Base-by-base conservation (phyloP, 64 coral and sea anemone genomes). In the Pocillopora damicornis region DNA sequence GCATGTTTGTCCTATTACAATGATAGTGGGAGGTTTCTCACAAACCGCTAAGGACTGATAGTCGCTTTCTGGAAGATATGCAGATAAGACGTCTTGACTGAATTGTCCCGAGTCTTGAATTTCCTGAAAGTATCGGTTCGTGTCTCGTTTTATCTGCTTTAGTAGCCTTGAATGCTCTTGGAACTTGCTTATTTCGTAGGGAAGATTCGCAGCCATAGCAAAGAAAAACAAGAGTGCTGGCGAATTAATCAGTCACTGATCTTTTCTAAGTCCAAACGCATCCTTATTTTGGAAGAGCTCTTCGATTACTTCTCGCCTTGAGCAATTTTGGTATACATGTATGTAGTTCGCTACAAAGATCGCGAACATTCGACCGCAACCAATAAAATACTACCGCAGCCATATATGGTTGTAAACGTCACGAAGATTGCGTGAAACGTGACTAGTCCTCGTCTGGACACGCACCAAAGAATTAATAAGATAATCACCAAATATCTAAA, bases 181-280 rank as follows among this genome's bases (percentile, higher is more conserved):
- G 88, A 99, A 99, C 76, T 99, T 92, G 35, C 87, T 86, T 73
- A 99, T 99, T 58, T 99, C 97, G 84, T 99, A 92, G 9, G 93
- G 93, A 60, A 99, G 83, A 75, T 99, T 99, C 34, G 96, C 90
- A 63, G 93, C 88, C 93, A 95, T 99, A 22, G 1, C 74, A 23
- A 30, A 30, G 61, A 68, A n/a, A 30, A 68, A 37, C 4, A 42
- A 51, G 5, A 36, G 18, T 14, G 16, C 34, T 26, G n/a, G 11
- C 1, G 26, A 81, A 81, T 1, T 15, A 60, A 81, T 1, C 1
- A 7, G 11, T 63, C 9, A 5, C 60, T 63, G 60, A 11, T 14
- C n/a, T 16, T 81, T 59, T 23, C 30, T 14, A 81, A 64, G 22
- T 60, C 26, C 60, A 14, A 64, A 81, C 59, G 42, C 42, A 77